Percentiles rank a stretch among this genome's conserved stretches.
Conservation (phyloP, 2,113 vertebrate genomes). For the Rhinopomastus cyanomelas region DNA sequence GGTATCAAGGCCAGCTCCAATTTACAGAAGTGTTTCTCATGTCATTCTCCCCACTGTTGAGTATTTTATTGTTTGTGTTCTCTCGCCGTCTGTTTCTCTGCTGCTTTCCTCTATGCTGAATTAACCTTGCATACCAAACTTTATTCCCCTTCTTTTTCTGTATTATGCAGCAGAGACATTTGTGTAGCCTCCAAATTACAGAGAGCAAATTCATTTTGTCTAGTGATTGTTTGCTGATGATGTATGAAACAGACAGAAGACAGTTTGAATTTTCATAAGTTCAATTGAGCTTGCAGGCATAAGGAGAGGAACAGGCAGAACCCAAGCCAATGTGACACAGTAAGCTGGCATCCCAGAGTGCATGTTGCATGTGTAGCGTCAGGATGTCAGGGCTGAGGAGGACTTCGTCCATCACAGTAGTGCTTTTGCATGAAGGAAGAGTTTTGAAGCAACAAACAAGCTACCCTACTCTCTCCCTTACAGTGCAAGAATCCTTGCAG, state of each 20-base stretch:
- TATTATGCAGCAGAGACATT: conserved; percentile 30
- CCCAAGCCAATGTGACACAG: conserved; percentile 51
- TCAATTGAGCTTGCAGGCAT: conserved; percentile 61
- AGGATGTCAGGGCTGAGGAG: conserved; percentile 51
- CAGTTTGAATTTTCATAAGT: conserved; percentile 66
- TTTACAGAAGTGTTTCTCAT: conserved; percentile 39
- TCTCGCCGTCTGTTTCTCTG: not conserved
- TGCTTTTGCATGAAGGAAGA: conserved; percentile 45
- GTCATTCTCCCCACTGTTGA: not conserved
- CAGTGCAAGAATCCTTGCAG: not conserved
- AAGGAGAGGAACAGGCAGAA: conserved; percentile 39
- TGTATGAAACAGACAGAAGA: conserved; percentile 65
- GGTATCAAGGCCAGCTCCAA: conserved; percentile 30
- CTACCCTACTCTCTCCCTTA: not conserved
- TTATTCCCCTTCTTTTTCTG: not conserved
- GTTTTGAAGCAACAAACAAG: conserved; percentile 53
- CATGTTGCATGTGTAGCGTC: not conserved
- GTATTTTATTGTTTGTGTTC: conserved; percentile 22
- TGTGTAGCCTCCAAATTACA: conserved; percentile 44
- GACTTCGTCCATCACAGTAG: conserved; percentile 41
- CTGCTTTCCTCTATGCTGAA: conserved; percentile 29
- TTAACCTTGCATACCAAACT: conserved; percentile 57
- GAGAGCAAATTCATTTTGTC: conserved; percentile 65
- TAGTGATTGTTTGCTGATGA: conserved; percentile 66
- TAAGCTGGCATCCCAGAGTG: conserved; percentile 19